Base-by-base conservation (phyloP, 2,888 invertebrate species). In the Tiphia femorata region DNA sequence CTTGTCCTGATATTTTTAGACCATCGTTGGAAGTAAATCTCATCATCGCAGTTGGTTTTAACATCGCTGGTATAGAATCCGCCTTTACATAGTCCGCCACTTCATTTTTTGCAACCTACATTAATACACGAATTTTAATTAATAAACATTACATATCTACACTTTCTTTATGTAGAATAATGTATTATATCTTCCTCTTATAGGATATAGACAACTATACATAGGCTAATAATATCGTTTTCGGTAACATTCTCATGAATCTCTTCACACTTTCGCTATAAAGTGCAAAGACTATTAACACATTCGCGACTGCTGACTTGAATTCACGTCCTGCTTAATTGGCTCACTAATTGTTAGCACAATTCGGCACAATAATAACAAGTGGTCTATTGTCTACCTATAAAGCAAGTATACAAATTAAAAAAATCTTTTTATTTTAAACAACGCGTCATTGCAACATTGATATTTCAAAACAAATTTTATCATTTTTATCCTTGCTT, bases 11-110 rank as follows among this genome's bases (percentile, higher is more conserved):
- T 10, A 58, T 27, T 17, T 21, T 44, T 14, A 59, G 51, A n/a
- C 44, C 33, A 37, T 73, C 62, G 1, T 59, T 49, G 0, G 40
- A 10, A 8, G 53, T 29, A 12, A 61, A 19, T 2, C 29, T 53
- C 19, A 27, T 17, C 27, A 38, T 23, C 7, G 49, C 10, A 12
- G 64, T 61, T 10, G 75, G 68, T 62, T 75, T 73, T 20, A 81
- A 35, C 73, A 81, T 79, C 2, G 67, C 49, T n/a, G 80, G 80
- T 30, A 76, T 57, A 10, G 46, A 69, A 17, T 73, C 74, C 40
- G 50, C 62, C 8, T 47, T 57, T 8, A 7, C 29, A 29, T 33
- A 47, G 23, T 16, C 10, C 10, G 27, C 10, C 12, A 37, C 44
- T 19, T 51, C 33, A 27, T 53, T 58, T 50, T 57, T 60, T 20